Percentiles rank a stretch among this genome's conserved stretches.
These are phyloP conservation scores for Lutjanus argentimaculatus DNA, from an alignment of 2,797 vertebrate species.

Conservation along the genomic window DNA sequence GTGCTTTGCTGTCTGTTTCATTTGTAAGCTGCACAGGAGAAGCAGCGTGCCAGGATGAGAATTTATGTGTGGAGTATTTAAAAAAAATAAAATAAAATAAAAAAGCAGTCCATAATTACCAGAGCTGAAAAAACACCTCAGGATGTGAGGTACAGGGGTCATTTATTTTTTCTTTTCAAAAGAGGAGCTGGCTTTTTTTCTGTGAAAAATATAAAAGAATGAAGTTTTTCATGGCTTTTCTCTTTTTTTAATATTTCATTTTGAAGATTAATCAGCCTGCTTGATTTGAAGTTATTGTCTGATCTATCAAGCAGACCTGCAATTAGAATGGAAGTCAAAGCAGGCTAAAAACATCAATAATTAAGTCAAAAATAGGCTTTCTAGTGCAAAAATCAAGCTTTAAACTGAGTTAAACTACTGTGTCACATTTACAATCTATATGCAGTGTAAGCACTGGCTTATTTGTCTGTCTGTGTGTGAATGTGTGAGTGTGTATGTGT, in stretches of 20 bases:
- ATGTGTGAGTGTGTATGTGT: slow-evolving; percentile 27
- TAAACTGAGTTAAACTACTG: slow-evolving; percentile 27
- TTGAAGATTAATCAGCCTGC: slow-evolving; percentile 1
- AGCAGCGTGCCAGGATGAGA: background rate
- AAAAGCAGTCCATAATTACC: slow-evolving; percentile 4
- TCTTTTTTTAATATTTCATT: background rate
- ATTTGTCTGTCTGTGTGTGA: slow-evolving; percentile 22
- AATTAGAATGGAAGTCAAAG: background rate
- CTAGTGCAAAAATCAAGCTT: slow-evolving; percentile 15
- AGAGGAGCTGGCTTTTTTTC: background rate
- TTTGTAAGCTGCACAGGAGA: slow-evolving; percentile 26
- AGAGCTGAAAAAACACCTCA: rapidly evolving
- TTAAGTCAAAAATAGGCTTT: slow-evolving; percentile 5
- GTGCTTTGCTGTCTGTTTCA: slow-evolving; percentile 39
- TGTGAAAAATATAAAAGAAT: background rate
- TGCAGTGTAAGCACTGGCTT: slow-evolving; percentile 49
- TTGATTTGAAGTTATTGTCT: slow-evolving; percentile 10
- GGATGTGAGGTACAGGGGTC: background rate
- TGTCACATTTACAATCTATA: slow-evolving; percentile 36
- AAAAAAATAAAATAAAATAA: slow-evolving; percentile 4
- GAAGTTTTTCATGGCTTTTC: background rate
- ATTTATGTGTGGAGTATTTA: slow-evolving; percentile 15
- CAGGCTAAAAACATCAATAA: slow-evolving; percentile 1
- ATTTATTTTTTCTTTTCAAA: background rate
- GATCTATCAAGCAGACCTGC: slow-evolving; percentile 8